Base-by-base conservation (phyloP, 2,797 vertebrate genomes). In the Peromyscus eremicus region DNA sequence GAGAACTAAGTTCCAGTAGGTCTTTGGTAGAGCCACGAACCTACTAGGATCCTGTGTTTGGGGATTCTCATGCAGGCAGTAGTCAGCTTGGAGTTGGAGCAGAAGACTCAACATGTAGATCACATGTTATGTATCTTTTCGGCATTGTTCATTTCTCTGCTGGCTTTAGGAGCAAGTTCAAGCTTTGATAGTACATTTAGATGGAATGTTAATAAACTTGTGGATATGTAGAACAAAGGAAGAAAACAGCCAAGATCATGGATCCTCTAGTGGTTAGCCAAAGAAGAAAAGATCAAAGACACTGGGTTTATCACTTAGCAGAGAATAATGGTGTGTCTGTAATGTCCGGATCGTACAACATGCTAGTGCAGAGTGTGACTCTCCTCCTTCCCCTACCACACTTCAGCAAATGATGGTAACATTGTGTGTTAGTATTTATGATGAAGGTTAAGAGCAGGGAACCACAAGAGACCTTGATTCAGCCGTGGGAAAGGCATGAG, bases 341-440 rank as follows among this genome's bases (percentile, higher is more conserved):
- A 94, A 62, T n/a, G 17, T 37, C 64, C 80, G 79, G 43, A 81
- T n/a, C 49, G 21, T 68, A 60, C 1, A 40, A 19, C 5, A 34
- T 0, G 37, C 6, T 3, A 40, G 4, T 46, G 29, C 94, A 49
- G 94, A 27, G 27, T 11, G 17, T 29, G 14, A 49, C 80, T 40
- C 21, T 13, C 21, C 11, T 91, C 19, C 85, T 91, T 92, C 60
- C 90, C 10, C 9, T 34, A 90, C 29, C 88, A 77, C 16, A n/a
- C 70, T 95, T 82, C 95, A 81, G 80, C 76, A 88, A 32, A 64
- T 75, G 52, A 68, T 82, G 94, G 77, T 93, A 94, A 93, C 92
- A 81, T 57, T 60, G 5, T 71, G 3, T 91, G 70, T 94, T 96
- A 87, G 91, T 93, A 90, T 96, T 96, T 96, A 94, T 62, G 90